These are phyloP conservation scores for Diaperis boleti DNA, from an alignment of 2,888 invertebrate species.

Conservation along the genomic window DNA sequence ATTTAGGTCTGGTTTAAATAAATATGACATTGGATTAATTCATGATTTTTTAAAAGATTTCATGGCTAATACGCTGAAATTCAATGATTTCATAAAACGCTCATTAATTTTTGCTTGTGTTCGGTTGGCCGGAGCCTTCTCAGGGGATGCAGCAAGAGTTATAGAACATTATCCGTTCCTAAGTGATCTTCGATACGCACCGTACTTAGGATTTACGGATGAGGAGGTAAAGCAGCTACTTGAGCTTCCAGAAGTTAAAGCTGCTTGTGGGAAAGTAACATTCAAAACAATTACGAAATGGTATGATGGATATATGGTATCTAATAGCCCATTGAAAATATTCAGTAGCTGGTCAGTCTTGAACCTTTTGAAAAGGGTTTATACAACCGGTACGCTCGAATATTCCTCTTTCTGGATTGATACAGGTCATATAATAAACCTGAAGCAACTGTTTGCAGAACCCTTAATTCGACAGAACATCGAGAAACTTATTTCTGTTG, in stretches of 20 bases:
- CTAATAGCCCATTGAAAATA: conserved; percentile 30
- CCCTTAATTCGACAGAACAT: conserved; percentile 27
- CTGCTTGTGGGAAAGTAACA: conserved; percentile 39
- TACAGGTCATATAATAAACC: conserved; percentile 29
- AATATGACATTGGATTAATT: conserved; percentile 40
- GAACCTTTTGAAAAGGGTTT: conserved; percentile 18
- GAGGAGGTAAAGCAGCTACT: conserved; percentile 42
- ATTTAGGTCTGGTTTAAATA: conserved; percentile 37
- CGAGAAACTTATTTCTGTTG: conserved; percentile 26
- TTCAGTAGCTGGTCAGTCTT: conserved; percentile 33
- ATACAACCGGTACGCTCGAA: conserved; percentile 9
- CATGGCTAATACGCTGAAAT: conserved; percentile 44
- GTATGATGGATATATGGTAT: conserved; percentile 39
- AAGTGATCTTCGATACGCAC: conserved; percentile 38
- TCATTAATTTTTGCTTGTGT: conserved; percentile 24
- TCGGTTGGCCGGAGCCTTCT: conserved; percentile 25
- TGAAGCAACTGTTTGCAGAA: conserved; percentile 28
- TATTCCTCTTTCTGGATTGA: conserved; percentile 30
- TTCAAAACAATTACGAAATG: conserved; percentile 38
- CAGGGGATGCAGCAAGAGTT: conserved; percentile 41
- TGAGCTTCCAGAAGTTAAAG: conserved; percentile 39
- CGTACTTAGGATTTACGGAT: conserved; percentile 43
- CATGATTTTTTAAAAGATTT: conserved; percentile 40
- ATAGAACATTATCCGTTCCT: conserved; percentile 40
- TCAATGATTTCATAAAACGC: conserved; percentile 38